These are phyloP conservation scores for Bufotes viridis DNA, from an alignment of 2,797 vertebrate genomes.

Conservation along the genomic window DNA sequence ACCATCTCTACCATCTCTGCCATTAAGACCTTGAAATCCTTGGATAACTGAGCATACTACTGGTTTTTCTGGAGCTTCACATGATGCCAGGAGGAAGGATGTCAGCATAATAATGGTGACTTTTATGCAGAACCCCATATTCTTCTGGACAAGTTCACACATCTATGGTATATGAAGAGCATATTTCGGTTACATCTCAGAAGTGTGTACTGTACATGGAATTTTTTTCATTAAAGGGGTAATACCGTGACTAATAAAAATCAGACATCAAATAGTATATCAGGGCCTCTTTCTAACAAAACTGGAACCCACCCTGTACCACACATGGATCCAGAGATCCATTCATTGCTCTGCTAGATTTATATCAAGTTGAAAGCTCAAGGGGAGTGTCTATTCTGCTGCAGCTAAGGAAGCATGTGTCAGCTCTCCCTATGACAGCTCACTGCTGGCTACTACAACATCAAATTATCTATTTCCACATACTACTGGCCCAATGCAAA, in stretches of 20 bases:
- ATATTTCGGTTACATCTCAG: not conserved
- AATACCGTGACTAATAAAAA: too few species aligned
- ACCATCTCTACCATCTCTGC: slow-evolving; percentile 33
- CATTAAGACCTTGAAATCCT: slow-evolving; percentile 36
- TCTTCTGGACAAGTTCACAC: not conserved
- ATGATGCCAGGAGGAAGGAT: not conserved
- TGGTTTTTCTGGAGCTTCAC: not conserved
- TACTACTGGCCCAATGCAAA: not conserved
- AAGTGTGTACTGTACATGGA: too few species aligned
- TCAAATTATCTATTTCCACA: not conserved
- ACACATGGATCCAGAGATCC: too few species aligned
- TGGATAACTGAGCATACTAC: slow-evolving; percentile 22
- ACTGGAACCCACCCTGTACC: too few species aligned
- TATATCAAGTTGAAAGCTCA: too few species aligned
- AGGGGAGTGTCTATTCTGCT: too few species aligned
- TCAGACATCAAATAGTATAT: too few species aligned
- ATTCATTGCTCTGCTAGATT: too few species aligned
- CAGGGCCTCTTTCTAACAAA: too few species aligned
- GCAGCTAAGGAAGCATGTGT: too few species aligned
- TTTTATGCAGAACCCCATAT: not conserved
- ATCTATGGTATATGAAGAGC: not conserved
- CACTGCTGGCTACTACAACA: not conserved
- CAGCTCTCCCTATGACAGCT: too few species aligned
- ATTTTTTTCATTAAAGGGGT: not conserved
- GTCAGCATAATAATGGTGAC: not conserved